phyloP scores from a whole-genome alignment of 2,113 vertebrate species.

The Sialia sialis region DNA sequence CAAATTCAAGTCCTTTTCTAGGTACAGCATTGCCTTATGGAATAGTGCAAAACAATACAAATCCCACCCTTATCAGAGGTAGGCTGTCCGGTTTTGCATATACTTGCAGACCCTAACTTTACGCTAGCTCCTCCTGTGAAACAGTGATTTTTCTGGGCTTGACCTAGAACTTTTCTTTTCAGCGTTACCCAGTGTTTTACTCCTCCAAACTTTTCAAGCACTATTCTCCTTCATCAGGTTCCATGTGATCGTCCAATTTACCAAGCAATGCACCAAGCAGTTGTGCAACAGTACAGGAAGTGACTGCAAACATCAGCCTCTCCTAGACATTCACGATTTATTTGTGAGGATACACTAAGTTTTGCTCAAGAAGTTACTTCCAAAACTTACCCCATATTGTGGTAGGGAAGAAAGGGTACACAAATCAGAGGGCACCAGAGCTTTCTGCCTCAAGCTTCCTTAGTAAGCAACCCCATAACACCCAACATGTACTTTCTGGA shows the following conservation, averaged over 20 bases:
- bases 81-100: background rate
- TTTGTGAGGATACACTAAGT: background rate
- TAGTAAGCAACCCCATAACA: background rate
- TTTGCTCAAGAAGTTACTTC: background rate
- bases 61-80: background rate
- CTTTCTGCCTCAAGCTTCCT: background rate
- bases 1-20: background rate
- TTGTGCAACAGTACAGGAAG: accelerated
- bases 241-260: background rate
- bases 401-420: background rate
- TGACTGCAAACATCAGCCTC: accelerated
- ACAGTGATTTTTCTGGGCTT: background rate
- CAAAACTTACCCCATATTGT: accelerated
- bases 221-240: background rate
- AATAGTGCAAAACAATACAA: background rate
- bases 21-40: background rate
- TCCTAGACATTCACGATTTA: too few species aligned
- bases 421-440: background rate
- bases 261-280: background rate
- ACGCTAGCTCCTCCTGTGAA: background rate
- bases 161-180: background rate
- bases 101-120: background rate
- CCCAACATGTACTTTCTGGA: background rate
- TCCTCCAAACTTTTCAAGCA: background rate
- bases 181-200: background rate